Percentiles rank a stretch among this genome's conserved stretches.
Evolutionary conservation across 2,888 invertebrate species (phyloP).

Genomic region (Panzeria rudis): DNA sequence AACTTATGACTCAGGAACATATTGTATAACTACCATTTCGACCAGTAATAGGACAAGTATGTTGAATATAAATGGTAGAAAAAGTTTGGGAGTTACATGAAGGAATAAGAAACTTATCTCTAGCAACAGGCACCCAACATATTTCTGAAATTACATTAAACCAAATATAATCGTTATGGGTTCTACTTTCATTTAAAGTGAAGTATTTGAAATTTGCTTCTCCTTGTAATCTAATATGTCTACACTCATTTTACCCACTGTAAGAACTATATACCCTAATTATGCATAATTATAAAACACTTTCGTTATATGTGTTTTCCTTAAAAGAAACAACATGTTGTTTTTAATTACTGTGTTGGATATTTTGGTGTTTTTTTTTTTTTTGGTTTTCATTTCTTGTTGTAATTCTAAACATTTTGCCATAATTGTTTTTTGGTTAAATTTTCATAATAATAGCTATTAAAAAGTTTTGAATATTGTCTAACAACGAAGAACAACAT

Average conservation of each 20-base stretch:
- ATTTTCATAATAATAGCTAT: constrained; percentile 47
- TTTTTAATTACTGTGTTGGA: constrained; percentile 10
- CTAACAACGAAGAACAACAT: background rate
- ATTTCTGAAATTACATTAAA: too few relatives aligned
- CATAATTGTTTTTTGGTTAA: constrained; percentile 37
- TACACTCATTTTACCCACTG: background rate
- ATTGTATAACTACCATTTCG: too few relatives aligned
- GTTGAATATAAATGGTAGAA: too few relatives aligned
- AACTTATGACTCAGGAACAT: too few relatives aligned
- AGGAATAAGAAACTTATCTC: too few relatives aligned
- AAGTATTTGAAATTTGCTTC: background rate
- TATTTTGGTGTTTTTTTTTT: background rate
- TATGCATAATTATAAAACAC: background rate
- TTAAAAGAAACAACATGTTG: constrained; percentile 16
- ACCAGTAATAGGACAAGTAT: too few relatives aligned
- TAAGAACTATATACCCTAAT: background rate
- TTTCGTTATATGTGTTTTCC: background rate
- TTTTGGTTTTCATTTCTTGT: background rate
- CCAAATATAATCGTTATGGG: too few relatives aligned
- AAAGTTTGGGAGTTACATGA: too few relatives aligned
- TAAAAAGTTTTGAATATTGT: constrained; percentile 45
- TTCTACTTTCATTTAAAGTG: background rate
- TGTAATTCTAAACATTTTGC: background rate
- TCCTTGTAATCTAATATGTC: background rate
- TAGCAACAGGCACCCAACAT: too few relatives aligned